Base-by-base conservation (phyloP, 1,140 invertebrate species). In the Wasmannia auropunctata region DNA sequence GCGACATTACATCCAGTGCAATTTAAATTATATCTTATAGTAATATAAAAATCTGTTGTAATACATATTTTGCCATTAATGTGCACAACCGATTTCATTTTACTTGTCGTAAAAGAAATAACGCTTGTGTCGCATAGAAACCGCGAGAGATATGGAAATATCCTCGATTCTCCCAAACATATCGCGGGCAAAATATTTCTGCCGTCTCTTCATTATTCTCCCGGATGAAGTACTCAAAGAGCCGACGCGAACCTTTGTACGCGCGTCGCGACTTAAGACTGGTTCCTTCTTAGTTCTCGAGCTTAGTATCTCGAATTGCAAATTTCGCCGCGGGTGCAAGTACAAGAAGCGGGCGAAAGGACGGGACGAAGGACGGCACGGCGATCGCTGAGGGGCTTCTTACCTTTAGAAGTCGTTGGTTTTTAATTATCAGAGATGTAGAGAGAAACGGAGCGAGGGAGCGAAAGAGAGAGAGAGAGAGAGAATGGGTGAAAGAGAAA, bases 241-340 rank as follows among this genome's bases (percentile, higher is more conserved):
- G 63, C 46, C 84, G 63, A 67, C 75, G 25, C 40, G 77, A 63
- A 49, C 79, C 84, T 90, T 90, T 90, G 88, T 88, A 62, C 65
- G 14, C 31, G 70, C 31, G 49, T 69, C 56, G 62, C 49, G 74
- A 69, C 85, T 69, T 54, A 62, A 86, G 86, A 51, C 63, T 28
- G 69, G 72, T 51, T 81, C 58, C 67, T 75, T 56, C 49, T 70
- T 43, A 65, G 25, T 58, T 58, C 79, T 22, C 54, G 37, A n/a
- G 37, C 79, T 19, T 51, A 34, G 72, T 77, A 77, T 69, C 88
- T 85, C 69, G 83, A 80, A 91, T 91, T 91, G 88, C 72, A 86
- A 85, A 91, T 91, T 90, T 91, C 28, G 90, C 90, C 90, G 90
- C 90, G 90, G 90, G 90, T 91, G 46, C 85, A 60, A 58, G 49